Evolutionary conservation across 2,888 invertebrate species (phyloP), one percentile per base, ranked within the genome.

Genomic region (Spicauda simplicius): DNA sequence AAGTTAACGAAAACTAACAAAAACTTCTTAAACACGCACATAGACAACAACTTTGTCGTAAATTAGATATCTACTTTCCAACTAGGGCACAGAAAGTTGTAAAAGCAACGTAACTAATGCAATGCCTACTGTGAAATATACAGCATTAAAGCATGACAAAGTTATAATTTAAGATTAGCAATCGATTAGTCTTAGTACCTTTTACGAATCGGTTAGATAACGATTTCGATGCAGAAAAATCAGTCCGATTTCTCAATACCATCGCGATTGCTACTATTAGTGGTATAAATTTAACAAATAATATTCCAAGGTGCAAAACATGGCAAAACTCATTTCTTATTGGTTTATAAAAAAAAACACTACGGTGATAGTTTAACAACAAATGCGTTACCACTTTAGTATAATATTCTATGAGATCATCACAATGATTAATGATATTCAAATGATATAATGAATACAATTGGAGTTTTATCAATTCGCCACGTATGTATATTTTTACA

Each of bases 131-230:
- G 74, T 79, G 73, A 76, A 81, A 80, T 77, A 77, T 73, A 77
- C 58, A 16, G 41, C 25, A 45, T 30, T 77, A 78, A 72, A 76
- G 73, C 77, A 80, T 78, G 80, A 78, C 78, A 70, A 75, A 77
- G 73, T 81, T 74, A 78, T 81, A 83, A 83, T 79, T 82, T 75
- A 73, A 79, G 83, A 81, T 83, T 83, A 79, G 80, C 81, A 87
- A 86, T 85, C 80, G 82, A 84, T 87, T 86, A 80, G 78, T 74
- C 76, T 78, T 76, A 76, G 76, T 72, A 77, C 73, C 74, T 53
- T 79, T 76, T 74, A 76, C 68, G 71, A 74, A 77, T 80, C 53
- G 56, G 78, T 81, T 80, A 78, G 74, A 80, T 84, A 80, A 80
- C 81, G 75, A 82, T 79, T 87, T 86, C 77, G 84, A 77, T 78